phyloP scores from a whole-genome alignment of 2,113 vertebrate genomes.

The Hippocampus comes region DNA sequence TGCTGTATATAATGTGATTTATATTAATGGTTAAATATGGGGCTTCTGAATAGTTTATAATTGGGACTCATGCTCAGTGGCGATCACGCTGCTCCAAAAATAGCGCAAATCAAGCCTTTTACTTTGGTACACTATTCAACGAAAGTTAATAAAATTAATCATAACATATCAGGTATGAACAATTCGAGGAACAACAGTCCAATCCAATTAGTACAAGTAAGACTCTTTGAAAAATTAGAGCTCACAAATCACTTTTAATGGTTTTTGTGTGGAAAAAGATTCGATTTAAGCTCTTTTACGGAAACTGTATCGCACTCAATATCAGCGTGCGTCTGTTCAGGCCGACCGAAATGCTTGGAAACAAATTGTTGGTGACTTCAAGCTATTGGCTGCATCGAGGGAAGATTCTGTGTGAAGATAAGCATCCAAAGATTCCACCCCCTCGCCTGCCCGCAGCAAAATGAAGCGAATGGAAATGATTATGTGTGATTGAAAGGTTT shows the following conservation, averaged over 20 bases:
- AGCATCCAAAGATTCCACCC: conserved; percentile 16
- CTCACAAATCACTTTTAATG: no score
- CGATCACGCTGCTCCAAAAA: no score
- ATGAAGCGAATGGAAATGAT: conserved; percentile 61
- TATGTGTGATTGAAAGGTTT: conserved; percentile 59
- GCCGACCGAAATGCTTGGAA: conserved; percentile 4
- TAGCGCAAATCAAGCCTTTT: no score
- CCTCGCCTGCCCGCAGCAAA: conserved; percentile 29
- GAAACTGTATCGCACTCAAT: not conserved
- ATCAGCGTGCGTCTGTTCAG: conserved; percentile 6
- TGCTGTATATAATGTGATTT: no score
- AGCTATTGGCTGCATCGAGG: conserved; percentile 13
- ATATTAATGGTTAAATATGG: no score
- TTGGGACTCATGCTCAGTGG: no score
- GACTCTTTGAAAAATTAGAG: no score
- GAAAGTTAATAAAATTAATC: no score
- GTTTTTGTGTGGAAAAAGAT: no score
- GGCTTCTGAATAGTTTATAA: no score
- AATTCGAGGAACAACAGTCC: not conserved
- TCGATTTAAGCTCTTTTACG: not conserved
- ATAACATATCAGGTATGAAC: not conserved
- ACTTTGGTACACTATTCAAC: no score
- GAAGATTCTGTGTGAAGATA: conserved; percentile 29
- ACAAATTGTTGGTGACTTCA: conserved; percentile 14
- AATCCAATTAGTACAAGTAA: no score